Evolutionary conservation across 2,888 invertebrate genomes (phyloP), one percentile per base, ranked within the genome.

Genomic region (Euplexia lucipara): DNA sequence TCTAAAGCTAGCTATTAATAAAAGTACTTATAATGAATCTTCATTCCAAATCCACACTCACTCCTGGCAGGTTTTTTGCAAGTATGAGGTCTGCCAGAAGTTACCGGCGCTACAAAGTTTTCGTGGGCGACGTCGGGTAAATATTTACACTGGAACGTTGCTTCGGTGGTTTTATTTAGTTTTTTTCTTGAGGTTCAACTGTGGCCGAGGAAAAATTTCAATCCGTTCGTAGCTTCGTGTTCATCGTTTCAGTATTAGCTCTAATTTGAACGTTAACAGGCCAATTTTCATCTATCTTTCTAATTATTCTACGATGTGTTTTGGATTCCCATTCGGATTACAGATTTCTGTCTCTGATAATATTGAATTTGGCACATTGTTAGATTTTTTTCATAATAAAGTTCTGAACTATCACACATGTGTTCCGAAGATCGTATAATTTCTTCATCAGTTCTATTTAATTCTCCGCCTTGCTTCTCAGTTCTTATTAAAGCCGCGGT

Each of bases 91-190:
- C 82, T 84, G 84, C 82, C 82, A 64, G 77, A 88, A 91, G 89
- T 92, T 91, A 85, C 83, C 86, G 90, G 86, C 88, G 90, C 88
- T 89, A 86, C 87, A 89, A 92, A 91, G 86, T 93, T 92, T 92
- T 89, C 90, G 90, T 87, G 88, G 86, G 85, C 89, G 86, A 84
- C 82, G 84, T 78, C 83, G 83, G 85, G 91, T 89, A 93, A 93
- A 94, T 93, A 93, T 94, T 94, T 93, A 89, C 90, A 89, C 89
- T 86, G 86, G 85, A 90, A 85, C 88, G 87, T 86, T 88, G 87
- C 87, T 87, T 85, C 81, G 81, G 89, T 60, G 89, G 90, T 90
- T 89, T 86, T 78, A 72, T 83, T 81, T 72, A 52, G 77, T 85
- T 91, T 91, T 90, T 91, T 90, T 88, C 82, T 87, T 89, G 89